phyloP scores from a whole-genome alignment of 2,797 vertebrate genomes.

The Poeciliopsis gracilis region DNA sequence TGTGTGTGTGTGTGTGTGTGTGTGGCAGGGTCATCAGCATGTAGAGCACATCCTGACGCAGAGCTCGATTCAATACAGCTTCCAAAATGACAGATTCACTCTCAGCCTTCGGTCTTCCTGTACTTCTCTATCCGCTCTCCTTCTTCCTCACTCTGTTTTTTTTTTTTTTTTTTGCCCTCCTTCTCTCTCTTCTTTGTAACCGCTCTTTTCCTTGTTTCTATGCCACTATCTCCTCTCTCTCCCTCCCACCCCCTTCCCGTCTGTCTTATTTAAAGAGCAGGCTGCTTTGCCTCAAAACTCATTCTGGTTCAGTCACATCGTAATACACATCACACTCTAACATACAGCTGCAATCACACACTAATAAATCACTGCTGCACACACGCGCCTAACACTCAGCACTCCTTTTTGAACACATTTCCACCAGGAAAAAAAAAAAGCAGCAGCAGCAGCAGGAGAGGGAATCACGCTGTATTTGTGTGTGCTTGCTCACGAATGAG shows the following conservation, averaged over 20 bases:
- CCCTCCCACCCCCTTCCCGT: conserved; percentile 7
- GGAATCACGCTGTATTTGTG: conserved; percentile 20
- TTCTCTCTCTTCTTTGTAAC: conserved; percentile 26
- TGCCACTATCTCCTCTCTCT: conserved; percentile 41
- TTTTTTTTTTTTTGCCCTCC: conserved; percentile 12
- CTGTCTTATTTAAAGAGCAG: conserved; percentile 71
- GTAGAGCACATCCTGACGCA: conserved; percentile 84
- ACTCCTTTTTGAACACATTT: conserved; percentile 16
- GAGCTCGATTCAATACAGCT: conserved; percentile 83
- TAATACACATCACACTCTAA: conserved; percentile 54
- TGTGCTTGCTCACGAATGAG: conserved; percentile 1
- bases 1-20: conserved; percentile 44
- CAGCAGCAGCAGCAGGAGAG: conserved; percentile 3
- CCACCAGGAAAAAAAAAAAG: not conserved
- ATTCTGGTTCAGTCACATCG: conserved; percentile 55
- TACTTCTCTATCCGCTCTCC: conserved; percentile 24
- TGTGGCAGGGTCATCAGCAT: conserved; percentile 79
- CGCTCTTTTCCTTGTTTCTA: conserved; percentile 33
- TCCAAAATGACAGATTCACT: conserved; percentile 80
- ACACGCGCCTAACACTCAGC: not conserved
- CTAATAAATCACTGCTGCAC: conserved; percentile 54
- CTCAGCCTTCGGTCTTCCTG: conserved; percentile 47
- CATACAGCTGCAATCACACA: conserved; percentile 50
- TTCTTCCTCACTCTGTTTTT: conserved; percentile 9
- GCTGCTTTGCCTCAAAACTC: conserved; percentile 63